Percentiles rank a stretch among this genome's conserved stretches.
Evolutionary conservation across 2,888 invertebrate genomes (phyloP).

Genomic region (Drosophila fulvimacula): DNA sequence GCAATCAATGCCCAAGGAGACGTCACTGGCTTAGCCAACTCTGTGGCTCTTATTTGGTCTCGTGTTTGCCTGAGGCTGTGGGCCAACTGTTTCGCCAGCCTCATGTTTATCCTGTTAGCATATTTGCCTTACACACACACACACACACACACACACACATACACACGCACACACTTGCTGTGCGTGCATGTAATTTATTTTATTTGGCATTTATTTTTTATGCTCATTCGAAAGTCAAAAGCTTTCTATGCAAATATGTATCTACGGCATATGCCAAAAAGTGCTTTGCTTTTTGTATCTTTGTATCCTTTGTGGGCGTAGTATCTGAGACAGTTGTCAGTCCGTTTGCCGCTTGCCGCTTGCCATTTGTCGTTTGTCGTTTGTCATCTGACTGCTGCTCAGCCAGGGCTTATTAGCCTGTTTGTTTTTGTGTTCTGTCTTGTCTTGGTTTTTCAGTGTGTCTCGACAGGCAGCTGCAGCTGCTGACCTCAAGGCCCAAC

Average conservation of each 20-base stretch:
- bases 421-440: conserved; percentile 39
- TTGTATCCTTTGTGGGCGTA: conserved; percentile 37
- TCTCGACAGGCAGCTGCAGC: conserved; percentile 25
- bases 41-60: conserved; percentile 27
- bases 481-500: conserved; percentile 39
- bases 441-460: conserved; percentile 18
- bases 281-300: conserved; percentile 20
- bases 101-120: conserved; percentile 60
- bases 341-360: conserved; percentile 38
- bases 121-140: conserved; percentile 30
- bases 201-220: conserved; percentile 74
- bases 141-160: not conserved
- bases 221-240: conserved; percentile 70
- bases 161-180: conserved; percentile 9
- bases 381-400: conserved; percentile 36
- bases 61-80: conserved; percentile 54
- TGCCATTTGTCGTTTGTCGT: conserved; percentile 12
- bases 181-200: conserved; percentile 66
- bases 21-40: conserved; percentile 20
- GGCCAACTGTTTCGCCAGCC: conserved; percentile 16
- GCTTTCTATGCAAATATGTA: conserved; percentile 75
- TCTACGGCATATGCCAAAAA: conserved; percentile 52
- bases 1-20: conserved; percentile 64
- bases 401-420: conserved; percentile 54
- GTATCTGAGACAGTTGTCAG: conserved; percentile 55